phyloP scores from a whole-genome alignment of 2,888 invertebrate species.

The Andrena camellia region DNA sequence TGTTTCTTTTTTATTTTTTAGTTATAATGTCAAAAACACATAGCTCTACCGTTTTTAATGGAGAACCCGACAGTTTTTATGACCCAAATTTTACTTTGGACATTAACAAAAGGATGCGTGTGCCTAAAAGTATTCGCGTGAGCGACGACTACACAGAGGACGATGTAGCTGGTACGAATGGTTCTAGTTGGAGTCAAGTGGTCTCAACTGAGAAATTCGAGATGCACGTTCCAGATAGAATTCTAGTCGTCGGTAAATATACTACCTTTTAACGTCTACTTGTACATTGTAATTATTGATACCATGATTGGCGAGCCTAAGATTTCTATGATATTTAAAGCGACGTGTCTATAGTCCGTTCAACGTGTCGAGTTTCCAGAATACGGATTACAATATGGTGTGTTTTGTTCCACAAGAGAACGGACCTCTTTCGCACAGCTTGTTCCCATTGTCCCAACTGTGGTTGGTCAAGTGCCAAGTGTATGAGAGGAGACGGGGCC shows the following conservation, averaged over 20 bases:
- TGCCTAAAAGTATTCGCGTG: conserved; percentile 92
- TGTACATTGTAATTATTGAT: background rate
- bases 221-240: conserved; percentile 97
- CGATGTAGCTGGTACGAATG: conserved; percentile 87
- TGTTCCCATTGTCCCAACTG: too few species aligned
- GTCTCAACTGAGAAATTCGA: conserved; percentile 89
- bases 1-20: conserved; percentile 55
- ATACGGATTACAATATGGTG: too few species aligned
- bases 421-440: too few species aligned
- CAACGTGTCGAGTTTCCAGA: too few species aligned
- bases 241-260: conserved; percentile 94
- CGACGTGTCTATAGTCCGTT: too few species aligned
- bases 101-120: conserved; percentile 93
- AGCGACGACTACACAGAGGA: conserved; percentile 90
- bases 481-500: too few species aligned
- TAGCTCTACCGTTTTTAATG: conserved; percentile 88
- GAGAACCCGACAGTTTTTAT: conserved; percentile 87
- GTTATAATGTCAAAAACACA: conserved; percentile 87
- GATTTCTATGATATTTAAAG: too few species aligned
- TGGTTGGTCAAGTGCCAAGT: too few species aligned
- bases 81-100: conserved; percentile 92
- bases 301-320: too few species aligned
- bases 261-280: conserved; percentile 71
- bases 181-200: conserved; percentile 87
- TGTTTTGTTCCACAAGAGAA: too few species aligned